Evolutionary conservation across 2,797 vertebrate genomes (phyloP).

Genomic region (Alectoris magna): DNA sequence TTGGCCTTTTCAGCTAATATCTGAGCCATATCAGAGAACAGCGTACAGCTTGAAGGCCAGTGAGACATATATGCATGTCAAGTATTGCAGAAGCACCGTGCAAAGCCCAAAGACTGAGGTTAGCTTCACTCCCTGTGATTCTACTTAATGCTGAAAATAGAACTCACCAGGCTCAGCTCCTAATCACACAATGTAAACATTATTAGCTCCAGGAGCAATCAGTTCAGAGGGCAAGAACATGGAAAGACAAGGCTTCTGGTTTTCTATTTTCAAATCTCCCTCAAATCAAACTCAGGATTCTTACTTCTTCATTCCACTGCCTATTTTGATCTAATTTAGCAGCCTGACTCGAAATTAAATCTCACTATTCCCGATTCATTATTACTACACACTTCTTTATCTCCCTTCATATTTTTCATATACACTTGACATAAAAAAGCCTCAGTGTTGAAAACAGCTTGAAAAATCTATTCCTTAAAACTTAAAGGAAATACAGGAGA

Average conservation of each 20-base stretch:
- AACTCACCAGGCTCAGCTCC: neutral
- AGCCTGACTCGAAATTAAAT: neutral
- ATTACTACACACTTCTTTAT: neutral
- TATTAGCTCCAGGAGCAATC: slow-evolving; percentile 38
- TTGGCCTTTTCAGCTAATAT: neutral
- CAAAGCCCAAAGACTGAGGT: slow-evolving; percentile 6
- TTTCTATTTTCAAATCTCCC: slow-evolving; percentile 28
- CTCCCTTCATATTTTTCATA: neutral
- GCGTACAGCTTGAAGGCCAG: neutral
- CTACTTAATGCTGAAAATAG: slow-evolving; percentile 34
- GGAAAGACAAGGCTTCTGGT: slow-evolving; percentile 8
- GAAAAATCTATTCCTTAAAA: neutral
- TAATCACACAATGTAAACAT: slow-evolving; percentile 18
- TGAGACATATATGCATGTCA: neutral
- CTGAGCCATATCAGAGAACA: neutral
- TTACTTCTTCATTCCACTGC: slow-evolving; percentile 9
- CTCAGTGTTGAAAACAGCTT: neutral
- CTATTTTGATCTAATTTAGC: neutral
- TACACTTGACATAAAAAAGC: neutral
- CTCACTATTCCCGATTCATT: neutral
- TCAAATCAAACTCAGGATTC: slow-evolving; percentile 30
- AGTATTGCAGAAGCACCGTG: neutral
- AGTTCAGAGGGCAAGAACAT: neutral
- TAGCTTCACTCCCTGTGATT: neutral
- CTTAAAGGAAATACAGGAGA: neutral